Evolutionary conservation across 2,113 vertebrate species (phyloP).

Genomic region (Perognathus longimembris): DNA sequence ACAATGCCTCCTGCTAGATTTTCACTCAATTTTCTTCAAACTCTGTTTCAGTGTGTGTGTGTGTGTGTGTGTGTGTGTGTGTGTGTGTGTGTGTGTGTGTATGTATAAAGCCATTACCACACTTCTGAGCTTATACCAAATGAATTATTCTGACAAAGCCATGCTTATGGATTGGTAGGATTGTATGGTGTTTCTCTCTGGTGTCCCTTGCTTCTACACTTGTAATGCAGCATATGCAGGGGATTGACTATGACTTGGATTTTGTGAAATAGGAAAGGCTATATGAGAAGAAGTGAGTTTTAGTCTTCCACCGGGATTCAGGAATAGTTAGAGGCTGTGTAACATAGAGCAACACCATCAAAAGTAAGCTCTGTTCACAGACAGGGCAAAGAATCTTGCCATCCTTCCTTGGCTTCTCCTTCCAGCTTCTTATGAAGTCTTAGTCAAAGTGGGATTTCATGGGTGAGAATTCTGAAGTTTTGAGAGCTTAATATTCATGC

Average conservation of each 20-base stretch:
- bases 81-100: neutral
- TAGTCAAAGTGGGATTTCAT: neutral
- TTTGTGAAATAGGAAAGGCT: neutral
- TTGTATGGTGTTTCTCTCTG: too few relatives aligned
- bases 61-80: too few relatives aligned
- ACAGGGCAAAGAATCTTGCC: neutral
- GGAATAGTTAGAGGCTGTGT: neutral
- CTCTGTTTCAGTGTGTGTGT: too few relatives aligned
- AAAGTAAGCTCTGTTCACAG: neutral
- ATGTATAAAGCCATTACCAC: neutral
- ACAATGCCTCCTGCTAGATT: neutral
- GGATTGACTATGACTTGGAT: neutral
- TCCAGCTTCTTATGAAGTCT: neutral
- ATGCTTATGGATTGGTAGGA: neutral
- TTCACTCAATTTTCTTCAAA: too few relatives aligned
- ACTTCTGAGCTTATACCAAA: neutral
- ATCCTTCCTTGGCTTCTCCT: neutral
- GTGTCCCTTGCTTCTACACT: neutral
- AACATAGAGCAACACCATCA: neutral
- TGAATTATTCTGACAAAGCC: neutral
- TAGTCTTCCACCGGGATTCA: neutral
- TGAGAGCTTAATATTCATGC: neutral
- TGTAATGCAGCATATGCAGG: neutral
- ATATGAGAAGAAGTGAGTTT: neutral
- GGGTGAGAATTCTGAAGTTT: slow-evolving; percentile 29